Conservation (phyloP, 2,888 invertebrate genomes). For the Capitulum mitella region DNA sequence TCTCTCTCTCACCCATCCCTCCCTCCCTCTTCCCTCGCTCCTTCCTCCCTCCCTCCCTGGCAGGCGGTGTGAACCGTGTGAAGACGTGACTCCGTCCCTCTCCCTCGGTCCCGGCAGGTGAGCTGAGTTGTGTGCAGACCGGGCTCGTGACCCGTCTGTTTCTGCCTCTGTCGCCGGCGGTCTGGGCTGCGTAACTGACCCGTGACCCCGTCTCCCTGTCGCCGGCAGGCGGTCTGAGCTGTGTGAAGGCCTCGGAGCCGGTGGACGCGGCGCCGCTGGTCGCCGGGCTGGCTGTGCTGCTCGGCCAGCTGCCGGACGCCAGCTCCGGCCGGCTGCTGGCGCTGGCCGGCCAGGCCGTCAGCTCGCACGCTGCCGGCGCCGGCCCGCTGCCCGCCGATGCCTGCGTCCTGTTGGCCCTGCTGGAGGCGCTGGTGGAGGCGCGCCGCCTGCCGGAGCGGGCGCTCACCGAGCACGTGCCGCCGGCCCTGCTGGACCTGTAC, state of each 20-base stretch:
- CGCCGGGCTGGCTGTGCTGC: neutral
- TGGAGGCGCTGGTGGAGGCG: neutral
- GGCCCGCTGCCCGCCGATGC: neutral
- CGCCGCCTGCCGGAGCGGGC: neutral
- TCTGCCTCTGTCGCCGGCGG: too few species aligned
- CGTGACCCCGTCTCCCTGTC: too few species aligned
- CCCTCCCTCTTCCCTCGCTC: neutral
- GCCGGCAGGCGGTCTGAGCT: too few species aligned
- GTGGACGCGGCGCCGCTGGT: too few species aligned
- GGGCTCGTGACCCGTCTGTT: neutral
- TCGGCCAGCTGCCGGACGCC: slow-evolving; percentile 1
- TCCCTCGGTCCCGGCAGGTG: too few species aligned
- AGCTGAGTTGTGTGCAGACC: neutral
- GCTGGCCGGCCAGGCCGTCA: neutral
- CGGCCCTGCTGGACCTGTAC: neutral
- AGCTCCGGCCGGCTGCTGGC: neutral
- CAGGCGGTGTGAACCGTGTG: neutral
- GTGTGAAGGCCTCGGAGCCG: too few species aligned
- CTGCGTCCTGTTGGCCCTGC: neutral
- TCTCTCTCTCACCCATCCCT: too few species aligned
- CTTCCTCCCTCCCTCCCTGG: neutral
- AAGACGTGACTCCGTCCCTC: too few species aligned
- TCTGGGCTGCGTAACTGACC: too few species aligned
- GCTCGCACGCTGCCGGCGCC: neutral
- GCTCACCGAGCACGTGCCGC: neutral